Percentiles rank a stretch among this genome's conserved stretches.
Conservation (phyloP, 1,140 invertebrate species). For the Drosophila setifemur region DNA sequence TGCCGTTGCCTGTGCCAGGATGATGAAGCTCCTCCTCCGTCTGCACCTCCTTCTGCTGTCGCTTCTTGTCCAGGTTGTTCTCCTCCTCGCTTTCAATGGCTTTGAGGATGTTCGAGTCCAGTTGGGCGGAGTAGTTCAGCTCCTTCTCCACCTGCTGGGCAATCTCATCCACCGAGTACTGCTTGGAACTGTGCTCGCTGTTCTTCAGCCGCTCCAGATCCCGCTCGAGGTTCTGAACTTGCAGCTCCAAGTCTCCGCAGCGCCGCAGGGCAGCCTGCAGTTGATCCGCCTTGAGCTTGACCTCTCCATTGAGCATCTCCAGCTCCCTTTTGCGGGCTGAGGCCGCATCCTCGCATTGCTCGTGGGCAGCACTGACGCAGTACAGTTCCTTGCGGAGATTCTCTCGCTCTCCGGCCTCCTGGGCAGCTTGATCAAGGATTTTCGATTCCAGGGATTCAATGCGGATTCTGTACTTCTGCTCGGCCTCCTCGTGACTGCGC, state of each 20-base stretch:
- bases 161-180: conserved; percentile 84
- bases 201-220: conserved; percentile 67
- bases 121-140: conserved; percentile 84
- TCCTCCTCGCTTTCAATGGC: conserved; percentile 84
- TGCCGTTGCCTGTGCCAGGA: conserved; percentile 53
- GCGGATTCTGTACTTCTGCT: conserved; percentile 45
- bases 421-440: conserved; percentile 52
- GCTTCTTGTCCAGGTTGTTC: conserved; percentile 82
- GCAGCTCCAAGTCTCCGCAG: conserved; percentile 36
- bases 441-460: conserved; percentile 51
- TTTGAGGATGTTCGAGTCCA: conserved; percentile 85
- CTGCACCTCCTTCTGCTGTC: conserved; percentile 80
- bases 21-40: conserved; percentile 35
- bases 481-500: conserved; percentile 51
- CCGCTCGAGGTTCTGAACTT: conserved; percentile 50
- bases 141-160: conserved; percentile 84
- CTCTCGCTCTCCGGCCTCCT: conserved; percentile 60
- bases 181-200: conserved; percentile 69
- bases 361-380: conserved; percentile 54
- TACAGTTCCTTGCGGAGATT: conserved; percentile 61
- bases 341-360: conserved; percentile 54
- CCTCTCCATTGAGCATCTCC: conserved; percentile 54
- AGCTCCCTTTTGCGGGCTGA: conserved; percentile 58
- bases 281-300: conserved; percentile 60
- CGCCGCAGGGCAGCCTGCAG: conserved; percentile 44